Conservation (phyloP, 1,140 invertebrate species). For the Anastrepha obliqua region DNA sequence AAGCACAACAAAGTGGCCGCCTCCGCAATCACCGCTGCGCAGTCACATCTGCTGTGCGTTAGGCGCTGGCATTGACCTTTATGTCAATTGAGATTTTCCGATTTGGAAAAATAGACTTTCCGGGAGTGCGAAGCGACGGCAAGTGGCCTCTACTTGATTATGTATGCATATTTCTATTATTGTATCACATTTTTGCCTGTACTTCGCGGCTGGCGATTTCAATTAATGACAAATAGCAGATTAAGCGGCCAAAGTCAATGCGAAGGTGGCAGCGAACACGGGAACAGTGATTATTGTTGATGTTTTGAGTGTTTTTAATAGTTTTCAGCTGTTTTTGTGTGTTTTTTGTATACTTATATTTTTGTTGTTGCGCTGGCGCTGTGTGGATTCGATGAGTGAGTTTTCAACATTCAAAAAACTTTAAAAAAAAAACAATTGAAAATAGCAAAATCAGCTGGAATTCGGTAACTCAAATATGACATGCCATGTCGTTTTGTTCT, state of each 20-base stretch:
- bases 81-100: slow-evolving; percentile 24
- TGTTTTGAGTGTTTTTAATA: background rate
- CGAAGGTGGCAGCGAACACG: background rate
- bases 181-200: background rate
- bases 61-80: slow-evolving; percentile 37
- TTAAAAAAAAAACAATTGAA: background rate
- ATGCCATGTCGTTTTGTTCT: background rate
- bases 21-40: background rate
- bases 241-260: slow-evolving; percentile 47
- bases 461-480: no score
- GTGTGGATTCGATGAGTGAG: background rate
- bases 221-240: slow-evolving; percentile 32
- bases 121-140: background rate
- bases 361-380: background rate
- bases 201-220: slow-evolving; percentile 41
- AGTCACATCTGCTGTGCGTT: background rate
- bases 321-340: background rate
- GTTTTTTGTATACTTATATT: background rate
- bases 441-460: background rate
- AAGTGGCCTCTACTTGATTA: background rate
- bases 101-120: slow-evolving; percentile 41
- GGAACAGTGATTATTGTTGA: background rate
- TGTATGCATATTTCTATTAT: background rate
- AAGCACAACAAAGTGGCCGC: background rate
- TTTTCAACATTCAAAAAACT: background rate